A percentile compares a stretch with the other conserved stretches of the same genome.
Conservation (phyloP, 2,113 vertebrate species). For the Rhea americana region DNA sequence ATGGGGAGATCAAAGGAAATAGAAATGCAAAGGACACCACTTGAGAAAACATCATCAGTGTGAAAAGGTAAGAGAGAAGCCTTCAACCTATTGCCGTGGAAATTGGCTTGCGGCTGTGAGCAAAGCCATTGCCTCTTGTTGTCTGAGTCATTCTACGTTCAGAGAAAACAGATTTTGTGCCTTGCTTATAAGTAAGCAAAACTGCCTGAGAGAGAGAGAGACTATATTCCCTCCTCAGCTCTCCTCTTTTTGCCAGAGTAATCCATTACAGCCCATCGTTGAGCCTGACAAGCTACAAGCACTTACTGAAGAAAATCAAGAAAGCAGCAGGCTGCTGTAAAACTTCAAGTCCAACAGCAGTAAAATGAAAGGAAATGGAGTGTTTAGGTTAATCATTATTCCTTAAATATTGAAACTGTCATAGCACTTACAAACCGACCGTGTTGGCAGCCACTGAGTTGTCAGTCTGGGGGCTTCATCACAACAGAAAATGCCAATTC, state of each 20-base stretch:
- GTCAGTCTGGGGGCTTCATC: not conserved
- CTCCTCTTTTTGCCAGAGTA: not conserved
- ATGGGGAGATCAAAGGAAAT: slow-evolving; percentile 28
- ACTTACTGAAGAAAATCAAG: not conserved
- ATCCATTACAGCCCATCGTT: not conserved
- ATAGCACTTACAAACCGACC: not conserved
- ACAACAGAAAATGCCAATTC: not conserved
- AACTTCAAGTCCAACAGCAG: not conserved
- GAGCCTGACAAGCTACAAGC: not conserved
- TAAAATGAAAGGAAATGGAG: not conserved
- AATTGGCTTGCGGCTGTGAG: not conserved
- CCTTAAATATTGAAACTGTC: not conserved
- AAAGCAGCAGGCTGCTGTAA: not conserved
- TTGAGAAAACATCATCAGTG: not conserved
- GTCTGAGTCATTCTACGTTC: not conserved
- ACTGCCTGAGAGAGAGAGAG: not conserved
- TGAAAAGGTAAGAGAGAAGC: not conserved
- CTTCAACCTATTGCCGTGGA: not conserved
- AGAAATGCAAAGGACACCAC: not conserved
- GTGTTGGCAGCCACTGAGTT: not conserved
- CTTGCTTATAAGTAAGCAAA: not conserved
- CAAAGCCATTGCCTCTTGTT: not conserved
- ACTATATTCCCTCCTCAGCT: not conserved
- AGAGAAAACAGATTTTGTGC: not conserved
- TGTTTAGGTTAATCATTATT: not conserved